Percentiles rank a stretch among this genome's conserved stretches.
Evolutionary conservation across 2,888 invertebrate species (phyloP).

Genomic region (Molanna angustata): DNA sequence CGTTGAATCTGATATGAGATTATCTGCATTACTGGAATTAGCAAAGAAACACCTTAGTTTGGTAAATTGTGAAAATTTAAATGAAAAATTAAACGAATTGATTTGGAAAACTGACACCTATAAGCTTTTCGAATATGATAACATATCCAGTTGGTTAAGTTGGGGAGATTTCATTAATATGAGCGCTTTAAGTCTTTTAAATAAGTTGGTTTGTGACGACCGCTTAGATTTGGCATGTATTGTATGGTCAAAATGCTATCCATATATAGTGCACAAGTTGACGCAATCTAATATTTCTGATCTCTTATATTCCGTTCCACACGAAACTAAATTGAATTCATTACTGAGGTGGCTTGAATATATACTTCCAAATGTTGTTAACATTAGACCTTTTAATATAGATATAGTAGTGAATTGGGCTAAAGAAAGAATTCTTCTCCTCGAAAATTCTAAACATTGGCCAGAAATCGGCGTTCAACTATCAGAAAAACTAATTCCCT

Average conservation of each 20-base stretch:
- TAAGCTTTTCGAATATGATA: conserved; percentile 15
- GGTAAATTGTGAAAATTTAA: conserved; percentile 12
- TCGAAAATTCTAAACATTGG: conserved; percentile 52
- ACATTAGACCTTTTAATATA: conserved; percentile 48
- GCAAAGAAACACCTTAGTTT: conserved; percentile 20
- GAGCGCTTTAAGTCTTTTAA: conserved; percentile 19
- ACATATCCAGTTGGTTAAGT: conserved; percentile 1
- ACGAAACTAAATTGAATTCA: conserved; percentile 48
- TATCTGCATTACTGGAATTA: conserved; percentile 21
- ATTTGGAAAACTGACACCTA: conserved; percentile 28
- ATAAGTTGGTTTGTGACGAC: conserved; percentile 19
- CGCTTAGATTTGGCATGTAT: conserved; percentile 26
- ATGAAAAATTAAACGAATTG: conserved; percentile 22
- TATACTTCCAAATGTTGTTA: conserved; percentile 46
- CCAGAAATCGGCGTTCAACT: conserved; percentile 46
- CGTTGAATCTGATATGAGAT: conserved; percentile 20
- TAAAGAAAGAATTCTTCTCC: conserved; percentile 46
- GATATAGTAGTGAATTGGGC: conserved; percentile 53
- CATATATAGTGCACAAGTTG: conserved; percentile 16
- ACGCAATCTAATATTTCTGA: conserved; percentile 18
- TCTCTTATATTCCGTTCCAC: conserved; percentile 42
- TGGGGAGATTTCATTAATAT: conserved; percentile 24
- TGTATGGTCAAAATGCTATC: conserved; percentile 30
- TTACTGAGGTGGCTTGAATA: conserved; percentile 51
- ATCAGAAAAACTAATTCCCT: conserved; percentile 26